Evolutionary conservation across 1,140 invertebrate species (phyloP).

Genomic region (Mizuhopecten yessoensis): DNA sequence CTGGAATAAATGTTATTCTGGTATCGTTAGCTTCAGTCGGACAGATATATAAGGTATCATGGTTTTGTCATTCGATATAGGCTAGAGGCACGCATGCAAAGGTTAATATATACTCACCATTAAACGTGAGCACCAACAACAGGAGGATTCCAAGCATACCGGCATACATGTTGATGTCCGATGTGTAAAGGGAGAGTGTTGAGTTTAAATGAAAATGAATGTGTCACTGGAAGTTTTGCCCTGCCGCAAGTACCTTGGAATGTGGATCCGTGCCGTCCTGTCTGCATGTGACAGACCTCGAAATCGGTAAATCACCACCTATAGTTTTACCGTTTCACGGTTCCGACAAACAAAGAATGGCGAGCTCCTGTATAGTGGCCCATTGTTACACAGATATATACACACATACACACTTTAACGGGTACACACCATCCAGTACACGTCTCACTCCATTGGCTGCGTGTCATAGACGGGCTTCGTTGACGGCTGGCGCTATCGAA

Average conservation of each 20-base stretch:
- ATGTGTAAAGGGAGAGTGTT: not conserved
- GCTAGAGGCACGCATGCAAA: too few species aligned
- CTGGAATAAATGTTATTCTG: too few species aligned
- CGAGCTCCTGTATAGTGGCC: not conserved
- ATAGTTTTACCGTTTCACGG: not conserved
- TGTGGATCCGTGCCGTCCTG: not conserved
- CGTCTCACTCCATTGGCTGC: not conserved
- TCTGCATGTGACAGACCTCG: not conserved
- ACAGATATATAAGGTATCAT: too few species aligned
- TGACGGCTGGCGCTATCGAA: not conserved
- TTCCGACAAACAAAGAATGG: constrained; percentile 4
- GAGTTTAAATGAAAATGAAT: not conserved
- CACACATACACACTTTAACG: not conserved
- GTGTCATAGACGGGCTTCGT: not conserved
- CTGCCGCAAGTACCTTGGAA: not conserved
- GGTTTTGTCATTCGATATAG: too few species aligned
- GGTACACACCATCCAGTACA: not conserved
- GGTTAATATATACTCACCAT: not conserved
- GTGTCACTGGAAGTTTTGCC: not conserved
- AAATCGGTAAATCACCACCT: not conserved
- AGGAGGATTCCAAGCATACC: not conserved
- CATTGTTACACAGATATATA: constrained; percentile 25
- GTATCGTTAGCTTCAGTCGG: too few species aligned
- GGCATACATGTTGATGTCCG: not conserved
- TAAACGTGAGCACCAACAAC: not conserved